Conservation (phyloP, 2,797 vertebrate genomes). For the Ara ararauna region DNA sequence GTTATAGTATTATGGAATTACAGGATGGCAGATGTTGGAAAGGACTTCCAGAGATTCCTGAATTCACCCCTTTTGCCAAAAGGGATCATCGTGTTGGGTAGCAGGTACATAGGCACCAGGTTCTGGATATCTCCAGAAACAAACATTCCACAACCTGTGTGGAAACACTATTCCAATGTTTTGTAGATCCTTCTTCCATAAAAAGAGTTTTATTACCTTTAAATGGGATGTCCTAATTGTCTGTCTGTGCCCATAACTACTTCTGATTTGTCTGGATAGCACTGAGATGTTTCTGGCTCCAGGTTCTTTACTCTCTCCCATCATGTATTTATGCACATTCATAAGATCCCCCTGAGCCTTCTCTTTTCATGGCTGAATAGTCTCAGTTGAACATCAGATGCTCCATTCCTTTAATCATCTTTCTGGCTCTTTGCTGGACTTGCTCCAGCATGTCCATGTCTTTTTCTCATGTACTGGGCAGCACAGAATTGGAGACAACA, state of each 20-base stretch:
- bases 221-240: not conserved
- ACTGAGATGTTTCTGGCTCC: not conserved
- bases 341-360: accelerated
- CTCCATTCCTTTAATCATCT: not conserved
- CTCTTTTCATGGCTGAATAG: not conserved
- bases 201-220: not conserved
- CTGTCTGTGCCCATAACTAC: not conserved
- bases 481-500: not conserved
- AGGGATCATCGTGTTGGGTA: not conserved
- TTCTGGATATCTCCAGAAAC: not conserved
- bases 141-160: not conserved
- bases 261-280: not conserved
- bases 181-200: not conserved
- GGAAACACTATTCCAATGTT: not conserved
- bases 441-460: not conserved
- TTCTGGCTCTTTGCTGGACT: not conserved
- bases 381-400: not conserved
- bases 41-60: not conserved
- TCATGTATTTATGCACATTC: not conserved
- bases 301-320: not conserved
- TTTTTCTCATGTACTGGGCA: not conserved
- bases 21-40: not conserved
- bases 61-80: not conserved
- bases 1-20: not conserved
- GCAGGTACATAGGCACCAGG: not conserved